phyloP scores from a whole-genome alignment of 2,113 vertebrate species.

The Gopherus flavomarginatus region DNA sequence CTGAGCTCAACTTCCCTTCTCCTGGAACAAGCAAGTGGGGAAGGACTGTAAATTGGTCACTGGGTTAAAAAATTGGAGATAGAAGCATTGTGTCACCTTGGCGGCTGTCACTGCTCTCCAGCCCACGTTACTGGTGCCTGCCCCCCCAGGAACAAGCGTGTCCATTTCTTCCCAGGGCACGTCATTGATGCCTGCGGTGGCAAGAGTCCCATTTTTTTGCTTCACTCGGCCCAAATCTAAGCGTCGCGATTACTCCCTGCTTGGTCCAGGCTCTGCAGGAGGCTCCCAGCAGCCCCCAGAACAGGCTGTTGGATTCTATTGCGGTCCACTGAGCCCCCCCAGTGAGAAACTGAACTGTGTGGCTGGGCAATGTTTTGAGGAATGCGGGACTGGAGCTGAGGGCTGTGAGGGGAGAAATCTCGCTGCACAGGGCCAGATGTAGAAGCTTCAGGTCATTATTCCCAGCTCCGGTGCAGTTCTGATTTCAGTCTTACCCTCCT shows the following conservation, averaged over 20 bases:
- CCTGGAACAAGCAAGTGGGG: background rate
- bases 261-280: background rate
- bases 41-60: background rate
- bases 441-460: background rate
- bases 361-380: background rate
- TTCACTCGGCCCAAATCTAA: too few species aligned
- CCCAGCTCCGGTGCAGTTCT: background rate
- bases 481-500: background rate
- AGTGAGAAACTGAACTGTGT: fast-evolving
- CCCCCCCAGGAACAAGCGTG: background rate
- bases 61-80: background rate
- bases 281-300: fast-evolving
- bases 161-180: fast-evolving
- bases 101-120: background rate
- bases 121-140: background rate
- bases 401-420: background rate
- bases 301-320: background rate
- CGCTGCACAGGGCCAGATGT: fast-evolving
- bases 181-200: fast-evolving
- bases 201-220: background rate
- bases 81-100: background rate
- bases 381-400: background rate
- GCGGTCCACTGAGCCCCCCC: fast-evolving
- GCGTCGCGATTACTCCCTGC: fast-evolving
- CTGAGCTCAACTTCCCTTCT: background rate